Conservation (phyloP, 2,888 invertebrate species). For the Acleris cristana region DNA sequence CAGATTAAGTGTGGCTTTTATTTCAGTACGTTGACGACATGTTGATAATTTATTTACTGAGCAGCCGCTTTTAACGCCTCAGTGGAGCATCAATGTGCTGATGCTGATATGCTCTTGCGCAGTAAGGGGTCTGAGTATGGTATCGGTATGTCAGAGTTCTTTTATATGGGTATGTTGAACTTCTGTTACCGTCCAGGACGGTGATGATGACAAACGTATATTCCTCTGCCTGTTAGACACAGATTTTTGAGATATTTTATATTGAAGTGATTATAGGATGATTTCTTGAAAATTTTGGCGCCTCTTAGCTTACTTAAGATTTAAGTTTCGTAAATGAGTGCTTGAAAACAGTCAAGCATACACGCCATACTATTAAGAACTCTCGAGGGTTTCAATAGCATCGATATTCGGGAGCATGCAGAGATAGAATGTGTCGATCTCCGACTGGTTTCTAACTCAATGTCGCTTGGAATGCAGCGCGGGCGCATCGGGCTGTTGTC, state of each 20-base stretch:
- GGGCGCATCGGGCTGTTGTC: constrained; percentile 76
- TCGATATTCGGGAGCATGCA: constrained; percentile 44
- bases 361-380: not conserved
- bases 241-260: no score
- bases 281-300: no score
- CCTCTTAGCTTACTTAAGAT: no score
- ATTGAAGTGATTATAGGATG: no score
- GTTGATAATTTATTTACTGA: constrained; percentile 47
- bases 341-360: not conserved
- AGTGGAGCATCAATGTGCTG: not conserved
- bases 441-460: constrained; percentile 81
- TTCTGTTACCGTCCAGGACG: no score
- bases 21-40: constrained; percentile 46
- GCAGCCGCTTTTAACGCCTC: not conserved
- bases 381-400: constrained; percentile 16
- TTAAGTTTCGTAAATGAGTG: no score
- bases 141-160: not conserved
- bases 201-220: no score
- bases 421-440: constrained; percentile 63
- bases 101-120: not conserved
- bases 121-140: not conserved
- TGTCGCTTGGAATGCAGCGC: constrained; percentile 78
- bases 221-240: no score
- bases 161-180: no score
- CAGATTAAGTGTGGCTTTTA: constrained; percentile 43